phyloP scores from a whole-genome alignment of 2,888 invertebrate species.

The Drosophila emarginata region DNA sequence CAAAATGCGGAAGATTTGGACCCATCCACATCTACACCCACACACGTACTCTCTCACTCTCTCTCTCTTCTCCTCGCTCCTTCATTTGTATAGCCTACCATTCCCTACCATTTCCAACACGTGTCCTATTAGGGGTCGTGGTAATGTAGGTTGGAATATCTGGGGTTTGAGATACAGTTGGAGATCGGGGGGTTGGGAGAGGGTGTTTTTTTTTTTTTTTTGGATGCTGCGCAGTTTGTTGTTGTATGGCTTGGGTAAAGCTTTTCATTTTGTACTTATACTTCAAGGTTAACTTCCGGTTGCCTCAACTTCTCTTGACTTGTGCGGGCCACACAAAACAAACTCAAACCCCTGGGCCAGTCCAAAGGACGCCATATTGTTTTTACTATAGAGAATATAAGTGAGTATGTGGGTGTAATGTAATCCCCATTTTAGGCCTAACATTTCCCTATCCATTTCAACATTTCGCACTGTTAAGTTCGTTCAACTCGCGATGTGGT shows the following conservation, averaged over 20 bases:
- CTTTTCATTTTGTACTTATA: conserved; percentile 39
- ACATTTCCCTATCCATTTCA: conserved; percentile 33
- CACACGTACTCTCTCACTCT: not conserved
- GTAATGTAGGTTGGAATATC: conserved; percentile 56
- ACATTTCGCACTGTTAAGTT: conserved; percentile 40
- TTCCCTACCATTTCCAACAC: conserved; percentile 9
- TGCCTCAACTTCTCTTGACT: conserved; percentile 51
- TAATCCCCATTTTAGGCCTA: conserved; percentile 42
- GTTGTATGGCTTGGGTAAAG: conserved; percentile 30
- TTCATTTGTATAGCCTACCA: not conserved
- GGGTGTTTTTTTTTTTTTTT: conserved; percentile 20
- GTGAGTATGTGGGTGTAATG: conserved; percentile 40
- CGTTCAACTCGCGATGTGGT: conserved; percentile 60
- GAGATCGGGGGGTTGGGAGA: conserved; percentile 2
- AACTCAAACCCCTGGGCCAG: conserved; percentile 19
- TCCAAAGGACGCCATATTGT: conserved; percentile 42
- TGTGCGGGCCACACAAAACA: conserved; percentile 48
- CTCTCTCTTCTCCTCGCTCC: not conserved
- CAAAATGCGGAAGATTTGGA: conserved; percentile 39
- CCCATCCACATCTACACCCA: conserved; percentile 3
- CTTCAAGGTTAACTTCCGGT: conserved; percentile 73
- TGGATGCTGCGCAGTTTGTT: conserved; percentile 63
- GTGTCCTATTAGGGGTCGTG: conserved; percentile 12
- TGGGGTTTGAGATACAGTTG: conserved; percentile 10
- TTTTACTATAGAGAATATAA: conserved; percentile 26